Percentiles rank a stretch among this genome's conserved stretches.
These are phyloP conservation scores for Prunella strophiata DNA, from an alignment of 2,797 vertebrate genomes.

Conservation along the genomic window DNA sequence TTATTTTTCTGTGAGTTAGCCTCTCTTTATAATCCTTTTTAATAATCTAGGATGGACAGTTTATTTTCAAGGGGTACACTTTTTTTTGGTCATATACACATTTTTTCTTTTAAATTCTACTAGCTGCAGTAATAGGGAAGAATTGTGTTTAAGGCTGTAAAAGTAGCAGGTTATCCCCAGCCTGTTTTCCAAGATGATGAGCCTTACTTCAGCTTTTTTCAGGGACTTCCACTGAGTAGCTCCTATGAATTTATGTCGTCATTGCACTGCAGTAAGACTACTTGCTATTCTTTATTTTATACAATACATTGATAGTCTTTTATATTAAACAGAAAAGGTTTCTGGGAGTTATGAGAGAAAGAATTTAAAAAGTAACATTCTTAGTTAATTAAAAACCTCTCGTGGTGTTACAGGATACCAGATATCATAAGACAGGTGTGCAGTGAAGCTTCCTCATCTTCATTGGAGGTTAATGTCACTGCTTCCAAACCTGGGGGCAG, in stretches of 20 bases:
- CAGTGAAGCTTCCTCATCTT: not conserved
- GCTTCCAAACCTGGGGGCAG: not conserved
- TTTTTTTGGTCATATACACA: not conserved
- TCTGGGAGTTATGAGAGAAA: not conserved
- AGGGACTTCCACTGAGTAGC: not conserved
- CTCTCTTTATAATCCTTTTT: not conserved
- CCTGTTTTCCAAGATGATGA: not conserved
- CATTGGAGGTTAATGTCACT: not conserved
- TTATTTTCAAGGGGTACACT: not conserved
- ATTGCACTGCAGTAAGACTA: not conserved
- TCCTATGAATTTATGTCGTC: not conserved
- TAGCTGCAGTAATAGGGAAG: not conserved
- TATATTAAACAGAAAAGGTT: not conserved
- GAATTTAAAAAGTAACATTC: not conserved
- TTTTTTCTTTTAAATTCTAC: not conserved
- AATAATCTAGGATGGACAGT: not conserved
- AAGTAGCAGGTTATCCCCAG: not conserved
- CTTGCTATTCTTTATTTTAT: not conserved
- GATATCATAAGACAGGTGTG: not conserved
- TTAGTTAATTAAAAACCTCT: not conserved
- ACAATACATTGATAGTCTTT: not conserved
- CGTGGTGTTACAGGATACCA: not conserved
- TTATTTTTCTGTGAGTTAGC: not conserved
- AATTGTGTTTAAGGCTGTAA: not conserved
- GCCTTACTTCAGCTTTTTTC: not conserved